Base-by-base conservation (phyloP, 1,140 invertebrate genomes). In the Probaryconus sp. region DNA sequence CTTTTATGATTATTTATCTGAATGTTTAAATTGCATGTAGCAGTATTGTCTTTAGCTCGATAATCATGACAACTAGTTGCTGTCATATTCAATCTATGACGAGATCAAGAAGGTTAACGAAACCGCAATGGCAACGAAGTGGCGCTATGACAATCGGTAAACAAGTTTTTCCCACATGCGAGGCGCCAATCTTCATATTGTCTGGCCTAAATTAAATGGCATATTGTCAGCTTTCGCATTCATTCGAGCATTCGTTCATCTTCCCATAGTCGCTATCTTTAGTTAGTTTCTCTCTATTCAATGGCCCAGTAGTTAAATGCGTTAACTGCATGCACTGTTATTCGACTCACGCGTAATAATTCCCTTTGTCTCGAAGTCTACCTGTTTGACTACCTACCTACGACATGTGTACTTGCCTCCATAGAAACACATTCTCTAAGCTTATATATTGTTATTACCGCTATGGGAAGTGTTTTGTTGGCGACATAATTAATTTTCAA, bases 301-400 rank as follows among this genome's bases (percentile, higher is more conserved):
- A 78, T 51, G 70, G 65, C 45, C 42, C 21, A 64, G 72, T 83
- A 83, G 83, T 84, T 82, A 84, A 67, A 79, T 78, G 48, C 71
- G 73, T 77, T 83, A 83, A 83, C 82, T 82, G 75, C 77, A 72
- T 72, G 75, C 79, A 81, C 78, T 81, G 79, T 81, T 83, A 80
- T 68, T 68, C 69, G 45, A 45, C 75, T 81, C 71, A 69, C 76
- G 79, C 75, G 69, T 65, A 55, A 55, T 73, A 72, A 51, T 61
- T 79, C 50, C 76, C 76, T 81, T 83, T 84, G 78, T 83, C 77
- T 83, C 69, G 53, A 28, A 68, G 68, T 56, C 79, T 73, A 58
- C 37, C 42, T 50, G 60, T 72, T 77, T 69, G 67, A 68, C 76
- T 67, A 58, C 55, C 64, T 58, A 65, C 69, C 53, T 33, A n/a